phyloP scores from a whole-genome alignment of 2,888 invertebrate genomes.

The Cybosia mesomella region DNA sequence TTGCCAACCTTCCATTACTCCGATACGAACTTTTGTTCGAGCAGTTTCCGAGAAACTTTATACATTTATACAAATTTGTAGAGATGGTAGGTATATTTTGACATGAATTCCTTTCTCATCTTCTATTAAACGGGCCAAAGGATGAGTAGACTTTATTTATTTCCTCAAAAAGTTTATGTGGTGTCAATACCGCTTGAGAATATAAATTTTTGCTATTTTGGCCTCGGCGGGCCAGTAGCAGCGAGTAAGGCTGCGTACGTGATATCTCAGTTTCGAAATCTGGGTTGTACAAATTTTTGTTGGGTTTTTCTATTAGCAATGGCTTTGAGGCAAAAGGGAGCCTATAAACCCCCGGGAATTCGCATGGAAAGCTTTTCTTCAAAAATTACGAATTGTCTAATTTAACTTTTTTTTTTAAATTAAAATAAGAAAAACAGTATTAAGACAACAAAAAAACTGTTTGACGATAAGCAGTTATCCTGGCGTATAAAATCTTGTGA shows the following conservation, averaged over 20 bases:
- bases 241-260: neutral
- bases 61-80: constrained; percentile 13
- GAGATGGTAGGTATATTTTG: constrained; percentile 6
- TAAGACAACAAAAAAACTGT: too few relatives aligned
- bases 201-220: neutral
- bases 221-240: neutral
- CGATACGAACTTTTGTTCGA: constrained; percentile 7
- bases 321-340: too few relatives aligned
- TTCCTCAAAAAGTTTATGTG: neutral
- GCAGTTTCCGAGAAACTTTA: constrained; percentile 4
- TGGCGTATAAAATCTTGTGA: neutral
- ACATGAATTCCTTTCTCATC: neutral
- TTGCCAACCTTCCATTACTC: neutral
- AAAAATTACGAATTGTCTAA: too few relatives aligned
- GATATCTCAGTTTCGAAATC: neutral
- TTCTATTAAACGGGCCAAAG: neutral
- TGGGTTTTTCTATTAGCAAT: too few relatives aligned
- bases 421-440: too few relatives aligned
- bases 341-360: too few relatives aligned
- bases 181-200: neutral
- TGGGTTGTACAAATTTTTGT: too few relatives aligned
- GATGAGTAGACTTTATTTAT: neutral
- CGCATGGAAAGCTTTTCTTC: too few relatives aligned
- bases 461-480: neutral
- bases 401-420: too few relatives aligned